phyloP scores from a whole-genome alignment of 2,113 vertebrate species.

The Todiramphus chloris region DNA sequence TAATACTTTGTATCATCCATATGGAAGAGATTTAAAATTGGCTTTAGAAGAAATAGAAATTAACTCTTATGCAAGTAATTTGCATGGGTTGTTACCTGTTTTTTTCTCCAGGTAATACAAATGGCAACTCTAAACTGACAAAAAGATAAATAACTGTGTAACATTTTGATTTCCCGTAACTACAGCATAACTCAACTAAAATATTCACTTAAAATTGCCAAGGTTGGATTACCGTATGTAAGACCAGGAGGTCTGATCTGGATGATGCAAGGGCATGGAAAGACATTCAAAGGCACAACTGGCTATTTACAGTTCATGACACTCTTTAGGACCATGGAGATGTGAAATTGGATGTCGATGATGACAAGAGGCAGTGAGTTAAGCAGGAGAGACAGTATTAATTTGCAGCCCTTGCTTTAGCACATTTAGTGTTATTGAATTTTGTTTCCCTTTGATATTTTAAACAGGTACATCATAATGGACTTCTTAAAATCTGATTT shows the following conservation, averaged over 20 bases:
- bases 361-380: not conserved
- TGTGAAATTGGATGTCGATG: not conserved
- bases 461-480: conserved; percentile 38
- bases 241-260: conserved; percentile 21
- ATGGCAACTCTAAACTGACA: conserved; percentile 25
- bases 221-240: conserved; percentile 4
- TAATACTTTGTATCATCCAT: conserved; percentile 38
- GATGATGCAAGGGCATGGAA: conserved; percentile 35
- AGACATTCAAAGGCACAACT: conserved; percentile 51
- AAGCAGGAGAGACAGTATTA: not conserved
- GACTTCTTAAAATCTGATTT: conserved; percentile 38
- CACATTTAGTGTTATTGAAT: not conserved
- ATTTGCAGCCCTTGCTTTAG: not conserved
- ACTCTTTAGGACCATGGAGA: not conserved
- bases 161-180: conserved; percentile 48
- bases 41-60: conserved; percentile 57
- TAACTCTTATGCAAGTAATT: conserved; percentile 5
- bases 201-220: conserved; percentile 49
- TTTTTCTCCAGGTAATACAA: conserved; percentile 46
- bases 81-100: not conserved
- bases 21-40: conserved; percentile 40
- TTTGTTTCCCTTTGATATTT: conserved; percentile 34
- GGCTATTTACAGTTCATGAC: conserved; percentile 44
- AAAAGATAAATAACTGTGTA: conserved; percentile 47
- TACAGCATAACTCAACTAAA: conserved; percentile 15